Conservation (phyloP, 2,888 invertebrate genomes). For the Luperina testacea region DNA sequence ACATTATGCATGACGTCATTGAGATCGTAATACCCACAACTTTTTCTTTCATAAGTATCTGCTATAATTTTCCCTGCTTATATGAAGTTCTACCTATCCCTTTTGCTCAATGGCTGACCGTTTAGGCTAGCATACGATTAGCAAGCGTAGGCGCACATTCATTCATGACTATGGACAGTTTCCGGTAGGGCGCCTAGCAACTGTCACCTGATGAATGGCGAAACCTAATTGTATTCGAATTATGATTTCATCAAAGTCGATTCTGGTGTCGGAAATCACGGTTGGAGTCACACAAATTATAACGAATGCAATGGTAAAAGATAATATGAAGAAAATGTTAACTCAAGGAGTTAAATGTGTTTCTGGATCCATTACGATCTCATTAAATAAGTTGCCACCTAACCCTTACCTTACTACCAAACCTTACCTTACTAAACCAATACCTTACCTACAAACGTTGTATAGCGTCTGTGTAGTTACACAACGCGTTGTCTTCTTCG, state of each 20-base stretch:
- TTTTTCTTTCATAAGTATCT: slow-evolving; percentile 6
- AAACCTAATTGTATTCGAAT: slow-evolving; percentile 32
- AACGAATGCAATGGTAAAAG: not conserved
- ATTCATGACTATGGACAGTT: slow-evolving; percentile 50
- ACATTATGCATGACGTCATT: not conserved
- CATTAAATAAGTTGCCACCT: not conserved
- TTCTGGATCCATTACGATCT: not conserved
- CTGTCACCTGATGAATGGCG: slow-evolving; percentile 38
- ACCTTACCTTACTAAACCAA: no score
- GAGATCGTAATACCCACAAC: not conserved
- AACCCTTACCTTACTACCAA: no score
- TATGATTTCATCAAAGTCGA: slow-evolving; percentile 3
- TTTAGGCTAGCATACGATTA: slow-evolving; percentile 44
- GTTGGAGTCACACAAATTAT: not conserved
- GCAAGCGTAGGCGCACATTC: slow-evolving; percentile 52
- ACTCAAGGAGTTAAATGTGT: not conserved
- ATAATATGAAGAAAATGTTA: not conserved
- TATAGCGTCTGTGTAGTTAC: no score
- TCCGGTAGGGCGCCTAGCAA: slow-evolving; percentile 51
- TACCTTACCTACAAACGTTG: no score
- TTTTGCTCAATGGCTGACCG: slow-evolving; percentile 46
- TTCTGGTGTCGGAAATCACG: not conserved
- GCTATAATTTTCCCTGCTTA: slow-evolving; percentile 37
- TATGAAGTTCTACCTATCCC: slow-evolving; percentile 3
- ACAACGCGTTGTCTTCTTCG: no score